A percentile compares a stretch with the other conserved stretches of the same genome.
These are phyloP conservation scores for Synanthedon formicaeformis DNA, from an alignment of 2,888 invertebrate species.

Conservation along the genomic window DNA sequence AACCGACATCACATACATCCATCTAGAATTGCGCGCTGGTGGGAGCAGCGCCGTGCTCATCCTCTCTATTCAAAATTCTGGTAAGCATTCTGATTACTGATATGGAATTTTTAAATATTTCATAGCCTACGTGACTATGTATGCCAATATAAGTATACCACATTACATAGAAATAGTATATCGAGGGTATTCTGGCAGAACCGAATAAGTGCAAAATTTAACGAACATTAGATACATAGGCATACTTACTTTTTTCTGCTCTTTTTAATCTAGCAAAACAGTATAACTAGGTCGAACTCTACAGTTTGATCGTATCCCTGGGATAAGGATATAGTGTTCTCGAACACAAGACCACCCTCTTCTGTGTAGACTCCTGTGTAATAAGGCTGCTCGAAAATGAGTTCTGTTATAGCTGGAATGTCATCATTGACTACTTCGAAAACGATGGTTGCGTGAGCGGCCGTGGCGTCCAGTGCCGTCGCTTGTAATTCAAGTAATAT, in stretches of 20 bases:
- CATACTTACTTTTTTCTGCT: too few species aligned
- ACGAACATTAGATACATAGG: too few species aligned
- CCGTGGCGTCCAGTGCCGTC: constrained; percentile 3
- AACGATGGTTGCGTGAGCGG: constrained; percentile 5
- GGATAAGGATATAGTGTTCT: constrained; percentile 10
- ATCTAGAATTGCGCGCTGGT: constrained; percentile 31
- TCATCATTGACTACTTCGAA: constrained; percentile 4
- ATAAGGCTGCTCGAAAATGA: constrained; percentile 14
- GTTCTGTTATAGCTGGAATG: neutral
- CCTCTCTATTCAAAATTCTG: constrained; percentile 15
- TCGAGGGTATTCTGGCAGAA: too few species aligned
- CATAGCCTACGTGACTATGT: too few species aligned
- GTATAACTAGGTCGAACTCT: constrained; percentile 14
- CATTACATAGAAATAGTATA: too few species aligned
- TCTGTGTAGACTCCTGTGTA: constrained; percentile 18
- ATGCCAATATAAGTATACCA: too few species aligned
- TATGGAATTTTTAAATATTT: neutral
- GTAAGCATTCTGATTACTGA: constrained; percentile 11
- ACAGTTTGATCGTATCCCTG: constrained; percentile 17
- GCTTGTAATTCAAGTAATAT: constrained; percentile 3
- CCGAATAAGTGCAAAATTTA: too few species aligned
- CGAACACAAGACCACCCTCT: constrained; percentile 9
- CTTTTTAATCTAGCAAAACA: too few species aligned
- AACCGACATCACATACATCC: constrained; percentile 17
- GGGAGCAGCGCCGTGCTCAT: constrained; percentile 37